Percentiles rank a stretch among this genome's conserved stretches.
These are phyloP conservation scores for Andrena camellia DNA, from an alignment of 2,888 invertebrate genomes.

Conservation along the genomic window DNA sequence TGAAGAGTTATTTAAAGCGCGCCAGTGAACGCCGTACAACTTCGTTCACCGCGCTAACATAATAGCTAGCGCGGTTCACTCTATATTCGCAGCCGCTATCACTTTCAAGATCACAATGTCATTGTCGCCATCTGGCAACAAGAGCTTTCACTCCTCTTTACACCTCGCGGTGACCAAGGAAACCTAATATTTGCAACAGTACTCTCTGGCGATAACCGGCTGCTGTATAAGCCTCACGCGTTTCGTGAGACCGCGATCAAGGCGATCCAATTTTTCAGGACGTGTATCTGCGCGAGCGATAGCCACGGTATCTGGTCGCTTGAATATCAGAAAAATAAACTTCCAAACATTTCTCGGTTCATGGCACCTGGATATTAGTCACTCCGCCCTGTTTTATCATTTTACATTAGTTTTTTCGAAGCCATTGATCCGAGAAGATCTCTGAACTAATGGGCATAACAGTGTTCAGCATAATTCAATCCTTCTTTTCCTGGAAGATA, in stretches of 20 bases:
- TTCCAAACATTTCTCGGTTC: not conserved
- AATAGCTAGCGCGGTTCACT: not conserved
- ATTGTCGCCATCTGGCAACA: conserved; percentile 70
- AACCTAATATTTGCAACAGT: not conserved
- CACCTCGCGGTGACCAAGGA: conserved; percentile 65
- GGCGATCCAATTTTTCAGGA: not conserved
- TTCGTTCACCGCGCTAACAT: not conserved
- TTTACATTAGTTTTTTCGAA: not conserved
- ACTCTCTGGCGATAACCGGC: not conserved
- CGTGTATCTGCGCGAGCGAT: not conserved
- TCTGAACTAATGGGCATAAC: conserved; percentile 8
- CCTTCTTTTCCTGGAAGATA: not conserved
- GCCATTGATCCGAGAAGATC: not conserved
- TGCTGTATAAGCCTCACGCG: not conserved
- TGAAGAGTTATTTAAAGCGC: conserved; percentile 1
- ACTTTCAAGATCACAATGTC: conserved; percentile 65
- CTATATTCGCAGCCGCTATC: conserved; percentile 4
- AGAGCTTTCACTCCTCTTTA: conserved; percentile 72
- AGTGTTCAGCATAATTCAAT: not conserved
- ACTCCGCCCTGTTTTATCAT: not conserved
- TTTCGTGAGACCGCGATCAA: not conserved
- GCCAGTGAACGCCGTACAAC: not conserved
- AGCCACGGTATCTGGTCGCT: not conserved
- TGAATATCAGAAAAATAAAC: not conserved
- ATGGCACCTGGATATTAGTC: not conserved